phyloP scores from a whole-genome alignment of 2,888 invertebrate genomes.

The Archaeoteleia sp. region DNA sequence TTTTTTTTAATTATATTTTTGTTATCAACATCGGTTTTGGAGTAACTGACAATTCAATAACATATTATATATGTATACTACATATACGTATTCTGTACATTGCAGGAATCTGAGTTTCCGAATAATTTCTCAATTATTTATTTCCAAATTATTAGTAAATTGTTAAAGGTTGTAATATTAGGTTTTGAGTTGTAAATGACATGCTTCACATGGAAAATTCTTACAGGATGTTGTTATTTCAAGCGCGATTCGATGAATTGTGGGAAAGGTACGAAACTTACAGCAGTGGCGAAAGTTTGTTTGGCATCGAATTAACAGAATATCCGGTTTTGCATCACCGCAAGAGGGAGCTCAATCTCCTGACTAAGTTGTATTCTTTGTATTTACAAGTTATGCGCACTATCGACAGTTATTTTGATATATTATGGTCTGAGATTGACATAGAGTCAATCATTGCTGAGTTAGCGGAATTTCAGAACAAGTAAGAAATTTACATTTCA shows the following conservation, averaged over 20 bases:
- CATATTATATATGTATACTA: too few relatives aligned
- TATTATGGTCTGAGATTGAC: constrained; percentile 89
- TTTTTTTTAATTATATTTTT: too few relatives aligned
- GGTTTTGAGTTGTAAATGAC: too few relatives aligned
- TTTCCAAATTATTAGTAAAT: too few relatives aligned
- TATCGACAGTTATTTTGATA: constrained; percentile 90
- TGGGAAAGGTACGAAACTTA: constrained; percentile 89
- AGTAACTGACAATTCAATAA: too few relatives aligned
- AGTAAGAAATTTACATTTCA: constrained; percentile 45
- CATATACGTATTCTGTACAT: too few relatives aligned
- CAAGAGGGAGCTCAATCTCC: constrained; percentile 88
- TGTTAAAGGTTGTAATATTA: too few relatives aligned
- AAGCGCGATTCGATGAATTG: constrained; percentile 88
- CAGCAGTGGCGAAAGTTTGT: constrained; percentile 88
- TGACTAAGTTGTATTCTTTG: constrained; percentile 87
- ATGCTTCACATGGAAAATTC: neutral
- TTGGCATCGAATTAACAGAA: constrained; percentile 88
- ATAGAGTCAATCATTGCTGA: constrained; percentile 88
- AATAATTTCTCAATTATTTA: too few relatives aligned
- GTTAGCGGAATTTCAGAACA: constrained; percentile 87
- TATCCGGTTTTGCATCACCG: constrained; percentile 87
- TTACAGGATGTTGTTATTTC: constrained; percentile 82
- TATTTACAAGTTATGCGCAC: constrained; percentile 90
- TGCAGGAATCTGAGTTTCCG: too few relatives aligned
- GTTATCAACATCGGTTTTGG: too few relatives aligned